Evolutionary conservation across 2,888 invertebrate species (phyloP), one percentile per base, ranked within the genome.

Genomic region (Fragum sueziense): DNA sequence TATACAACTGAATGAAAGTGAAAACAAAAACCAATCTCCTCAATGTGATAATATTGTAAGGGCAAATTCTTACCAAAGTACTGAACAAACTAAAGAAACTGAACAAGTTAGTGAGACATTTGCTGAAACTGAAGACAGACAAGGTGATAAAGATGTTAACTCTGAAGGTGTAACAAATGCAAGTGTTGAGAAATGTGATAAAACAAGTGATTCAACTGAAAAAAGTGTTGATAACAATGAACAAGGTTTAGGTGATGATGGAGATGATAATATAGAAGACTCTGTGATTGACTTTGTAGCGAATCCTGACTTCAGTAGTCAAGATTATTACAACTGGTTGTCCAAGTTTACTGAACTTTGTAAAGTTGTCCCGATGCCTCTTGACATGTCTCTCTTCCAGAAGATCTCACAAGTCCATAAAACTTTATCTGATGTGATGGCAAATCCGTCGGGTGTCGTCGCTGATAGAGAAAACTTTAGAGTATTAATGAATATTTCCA

Each of bases 401-500:
- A 91, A 91, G 71, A 91, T 92, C 61, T 91, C 90, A 59, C 91
- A 91, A 70, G 91, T 92, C 3, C 91, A 92, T 59, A 92, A 92
- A 74, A 90, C 90, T 20, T 75, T 91, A 51, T 88, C 91, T 9
- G 91, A 91, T 73, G 90, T 91, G n/a, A 88, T 91, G 88, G 91
- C 91, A 9, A 87, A 87, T 22, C 92, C 92, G 0, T 87, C 88
- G 29, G 92, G 92, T 4, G 90, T 91, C 0, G 87, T 91, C 1
- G 86, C 90, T 17, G 89, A 91, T 69, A 88, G 87, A 71, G 91
- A 91, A 51, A 92, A 92, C 67, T 92, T 91, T 69, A 80, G 86
- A 62, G 89, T 90, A 6, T 82, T 92, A 6, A 91, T 92, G 92
- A 89, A 87, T 71, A 91, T 92, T 27, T 90, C 91, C 1, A 86